Base-by-base conservation (phyloP, 2,888 invertebrate species). In the Falcaria lacertinaria region DNA sequence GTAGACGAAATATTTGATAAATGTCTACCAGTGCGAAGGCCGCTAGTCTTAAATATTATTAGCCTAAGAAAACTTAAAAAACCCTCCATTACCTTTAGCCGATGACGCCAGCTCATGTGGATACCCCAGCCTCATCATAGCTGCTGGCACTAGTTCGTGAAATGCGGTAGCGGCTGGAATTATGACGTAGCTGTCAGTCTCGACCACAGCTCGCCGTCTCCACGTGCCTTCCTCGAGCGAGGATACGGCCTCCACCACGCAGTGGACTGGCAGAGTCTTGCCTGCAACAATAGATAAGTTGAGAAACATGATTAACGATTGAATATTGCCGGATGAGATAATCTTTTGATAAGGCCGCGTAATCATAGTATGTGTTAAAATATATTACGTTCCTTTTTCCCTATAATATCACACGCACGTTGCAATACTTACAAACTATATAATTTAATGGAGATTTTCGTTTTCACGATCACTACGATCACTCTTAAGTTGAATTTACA, bases 131-230 rank as follows among this genome's bases (percentile, higher is more conserved):
- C 97, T 93, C 72, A 95, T 92, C 67, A 99, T 92, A 22, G 98
- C 98, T 2, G 97, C 96, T 42, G 96, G 94, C 2, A 99, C 97
- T 51, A 99, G 91, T 77, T 97, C 97, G 69, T 95, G 94, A 86
- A 98, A 97, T 34, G 96, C 94, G 41, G 98, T 98, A 43, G 94
- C 93, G 7, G 95, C 94, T 0, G 98, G 97, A 50, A 99, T 95
- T 79, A 98, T 98, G 72, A 98, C 98, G 88, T 97, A 98, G 66
- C 97, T 97, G 88, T 99, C 98, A 1, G 95, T 94, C 82, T 98
- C 97, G 40, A 97, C 93, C 45, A 94, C 91, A 0, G 94, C 92
- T 19, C 94, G 90, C 45, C 94, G 91, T 54, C 93, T 85, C 81
- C 91, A 91, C 4, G 89, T 80, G 33, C 91, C 91, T 60, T 92